Evolutionary conservation across 2,888 invertebrate genomes (phyloP), one percentile per base, ranked within the genome.

Genomic region (Xanthorhoe designata): DNA sequence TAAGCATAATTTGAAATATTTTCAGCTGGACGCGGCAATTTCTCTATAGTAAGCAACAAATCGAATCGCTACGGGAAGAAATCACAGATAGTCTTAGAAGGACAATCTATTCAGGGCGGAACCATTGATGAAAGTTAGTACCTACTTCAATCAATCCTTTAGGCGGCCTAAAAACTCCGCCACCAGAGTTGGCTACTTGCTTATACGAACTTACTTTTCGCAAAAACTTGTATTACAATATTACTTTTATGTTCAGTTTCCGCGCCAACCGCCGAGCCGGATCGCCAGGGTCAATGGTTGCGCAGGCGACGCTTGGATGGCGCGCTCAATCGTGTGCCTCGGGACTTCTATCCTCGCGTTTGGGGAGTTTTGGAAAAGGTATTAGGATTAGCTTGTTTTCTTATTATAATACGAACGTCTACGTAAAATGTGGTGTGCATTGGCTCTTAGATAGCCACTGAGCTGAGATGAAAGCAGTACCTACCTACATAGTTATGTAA

Each of bases 231-330:
- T 24, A n/a, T 24, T 24, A 24, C 4, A 24, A 24, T n/a, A 24
- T 10, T 49, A 17, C 9, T 6, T 32, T n/a, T 55, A 0, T 38
- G 32, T 59, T 2, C 42, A 60, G 64, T 51, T 3, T 53, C 64
- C n/a, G 64, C 89, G 2, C 91, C 91, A 64, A 94, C 94, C 61
- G 94, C 95, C 10, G 95, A 95, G 76, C 95, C 95, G 13, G 98
- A 98, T 82, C 94, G 97, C 1, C 98, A 99, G 88, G 99, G 99
- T 0, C 99, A 99, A 86, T 99, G 99, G 99, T 92, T 99, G 78
- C 95, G 99, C 64, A 94, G 99, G 68, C 95, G 99, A 47, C 93
- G 99, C 71, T 94, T 99, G 45, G 99, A 99, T 89, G 99, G 99
- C 3, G 98, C 99, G 0, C 94, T 99, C 56, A 99, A 99, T 91